Conservation (phyloP, 2,888 invertebrate species). For the Stegana nigrithorax region DNA sequence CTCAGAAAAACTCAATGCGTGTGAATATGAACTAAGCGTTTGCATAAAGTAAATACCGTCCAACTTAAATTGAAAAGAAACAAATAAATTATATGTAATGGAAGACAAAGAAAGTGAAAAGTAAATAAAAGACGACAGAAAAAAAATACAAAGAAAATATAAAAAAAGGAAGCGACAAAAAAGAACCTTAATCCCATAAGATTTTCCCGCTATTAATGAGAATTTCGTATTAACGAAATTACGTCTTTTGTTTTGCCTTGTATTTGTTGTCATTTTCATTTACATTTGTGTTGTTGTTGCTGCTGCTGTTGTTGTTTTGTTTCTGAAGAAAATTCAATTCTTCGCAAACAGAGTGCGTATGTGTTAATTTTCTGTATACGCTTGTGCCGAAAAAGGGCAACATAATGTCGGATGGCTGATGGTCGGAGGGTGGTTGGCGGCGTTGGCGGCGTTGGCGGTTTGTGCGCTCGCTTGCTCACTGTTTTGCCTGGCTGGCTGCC, state of each 20-base stretch:
- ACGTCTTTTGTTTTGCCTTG: conserved; percentile 39
- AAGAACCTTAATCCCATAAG: too few relatives aligned
- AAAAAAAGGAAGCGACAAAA: too few relatives aligned
- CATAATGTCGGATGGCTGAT: too few relatives aligned
- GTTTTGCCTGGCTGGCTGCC: not conserved
- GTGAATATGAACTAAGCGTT: too few relatives aligned
- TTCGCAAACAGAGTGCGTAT: conserved; percentile 2
- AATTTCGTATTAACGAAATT: conserved; percentile 18
- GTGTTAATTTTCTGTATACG: not conserved
- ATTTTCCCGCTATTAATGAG: too few relatives aligned
- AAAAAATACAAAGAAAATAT: conserved; percentile 50
- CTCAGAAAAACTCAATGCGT: too few relatives aligned
- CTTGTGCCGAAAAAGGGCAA: conserved; percentile 2
- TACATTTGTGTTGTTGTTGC: not conserved
- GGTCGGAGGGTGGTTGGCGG: not conserved
- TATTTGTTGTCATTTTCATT: conserved; percentile 13
- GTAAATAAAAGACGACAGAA: conserved; percentile 51
- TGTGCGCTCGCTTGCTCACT: conserved; percentile 11
- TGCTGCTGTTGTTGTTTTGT: conserved; percentile 11
- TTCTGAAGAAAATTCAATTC: not conserved
- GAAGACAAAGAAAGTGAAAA: too few relatives aligned
- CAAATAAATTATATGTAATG: too few relatives aligned
- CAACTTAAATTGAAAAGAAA: too few relatives aligned
- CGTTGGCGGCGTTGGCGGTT: not conserved
- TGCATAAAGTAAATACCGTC: too few relatives aligned